Conservation (phyloP, 2,797 vertebrate genomes). For the Myripristis jacobus region DNA sequence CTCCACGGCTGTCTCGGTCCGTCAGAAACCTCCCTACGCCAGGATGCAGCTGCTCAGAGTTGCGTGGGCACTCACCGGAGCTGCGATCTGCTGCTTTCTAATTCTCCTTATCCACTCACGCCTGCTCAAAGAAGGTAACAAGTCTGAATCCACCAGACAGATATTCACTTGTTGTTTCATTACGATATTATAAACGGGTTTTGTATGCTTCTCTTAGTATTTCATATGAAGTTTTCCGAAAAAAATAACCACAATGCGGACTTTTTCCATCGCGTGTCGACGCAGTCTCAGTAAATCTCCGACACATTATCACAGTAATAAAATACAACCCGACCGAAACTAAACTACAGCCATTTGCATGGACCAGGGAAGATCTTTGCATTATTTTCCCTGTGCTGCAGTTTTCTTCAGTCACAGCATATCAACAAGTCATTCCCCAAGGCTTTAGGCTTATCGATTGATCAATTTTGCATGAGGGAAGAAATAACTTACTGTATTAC, state of each 20-base stretch:
- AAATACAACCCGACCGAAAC: not conserved
- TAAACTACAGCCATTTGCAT: not conserved
- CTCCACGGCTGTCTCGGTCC: slow-evolving; percentile 63
- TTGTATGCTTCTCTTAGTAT: slow-evolving; percentile 3
- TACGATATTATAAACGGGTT: not conserved
- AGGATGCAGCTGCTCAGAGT: slow-evolving; percentile 98
- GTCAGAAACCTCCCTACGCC: slow-evolving; percentile 72
- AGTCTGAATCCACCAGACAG: not conserved
- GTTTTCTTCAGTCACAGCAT: slow-evolving; percentile 1
- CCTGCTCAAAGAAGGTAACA: slow-evolving; percentile 98
- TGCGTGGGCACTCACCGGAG: slow-evolving; percentile 96
- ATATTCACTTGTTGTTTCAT: not conserved
- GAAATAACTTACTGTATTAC: slow-evolving; percentile 2
- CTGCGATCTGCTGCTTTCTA: slow-evolving; percentile 96
- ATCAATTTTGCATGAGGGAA: slow-evolving; percentile 10
- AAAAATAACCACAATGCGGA: slow-evolving; percentile 10
- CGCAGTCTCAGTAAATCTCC: slow-evolving; percentile 1
- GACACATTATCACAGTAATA: not conserved
- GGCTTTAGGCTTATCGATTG: slow-evolving; percentile 34
- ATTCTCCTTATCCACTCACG: slow-evolving; percentile 95
- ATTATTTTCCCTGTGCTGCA: not conserved
- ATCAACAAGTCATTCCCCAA: slow-evolving; percentile 64
- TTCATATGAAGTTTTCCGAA: slow-evolving; percentile 45
- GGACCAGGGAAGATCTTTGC: not conserved
- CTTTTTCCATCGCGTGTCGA: not conserved